These are phyloP conservation scores for Oceanodroma tethys DNA, from an alignment of 2,113 vertebrate species.

Conservation along the genomic window DNA sequence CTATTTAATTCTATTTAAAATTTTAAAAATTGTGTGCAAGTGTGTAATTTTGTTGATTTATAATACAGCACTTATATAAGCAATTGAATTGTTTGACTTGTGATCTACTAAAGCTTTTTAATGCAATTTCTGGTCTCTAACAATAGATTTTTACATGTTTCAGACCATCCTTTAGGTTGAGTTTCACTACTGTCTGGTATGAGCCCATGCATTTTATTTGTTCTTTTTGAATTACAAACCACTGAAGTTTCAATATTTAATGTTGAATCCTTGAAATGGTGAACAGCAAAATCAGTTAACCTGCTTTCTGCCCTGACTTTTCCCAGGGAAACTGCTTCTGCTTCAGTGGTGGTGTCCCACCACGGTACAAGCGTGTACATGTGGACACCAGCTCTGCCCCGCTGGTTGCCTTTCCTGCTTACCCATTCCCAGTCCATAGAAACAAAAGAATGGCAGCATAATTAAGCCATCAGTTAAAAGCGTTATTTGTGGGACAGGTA, in stretches of 20 bases:
- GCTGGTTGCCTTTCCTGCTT: not conserved
- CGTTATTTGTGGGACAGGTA: not conserved
- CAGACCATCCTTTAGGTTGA: not conserved
- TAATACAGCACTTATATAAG: not conserved
- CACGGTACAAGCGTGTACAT: rapidly evolving
- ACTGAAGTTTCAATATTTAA: not conserved
- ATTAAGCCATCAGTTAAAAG: slow-evolving; percentile 14
- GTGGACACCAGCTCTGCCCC: not conserved
- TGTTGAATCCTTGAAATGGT: not conserved
- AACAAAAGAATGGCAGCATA: not conserved
- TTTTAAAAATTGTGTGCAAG: not conserved
- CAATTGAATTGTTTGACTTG: not conserved
- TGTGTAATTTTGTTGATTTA: not conserved
- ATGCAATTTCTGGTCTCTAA: not conserved
- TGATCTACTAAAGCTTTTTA: not conserved
- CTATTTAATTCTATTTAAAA: not conserved
- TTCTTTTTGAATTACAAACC: not conserved
- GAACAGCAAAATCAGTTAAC: not conserved
- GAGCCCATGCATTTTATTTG: not conserved
- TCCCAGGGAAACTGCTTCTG: not conserved
- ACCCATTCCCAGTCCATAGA: not conserved
- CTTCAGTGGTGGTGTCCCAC: not conserved
- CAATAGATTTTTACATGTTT: not conserved
- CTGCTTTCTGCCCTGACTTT: not conserved
- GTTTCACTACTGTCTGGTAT: not conserved